These are phyloP conservation scores for Allophyes oxyacanthae DNA, from an alignment of 2,888 invertebrate genomes.

Conservation along the genomic window DNA sequence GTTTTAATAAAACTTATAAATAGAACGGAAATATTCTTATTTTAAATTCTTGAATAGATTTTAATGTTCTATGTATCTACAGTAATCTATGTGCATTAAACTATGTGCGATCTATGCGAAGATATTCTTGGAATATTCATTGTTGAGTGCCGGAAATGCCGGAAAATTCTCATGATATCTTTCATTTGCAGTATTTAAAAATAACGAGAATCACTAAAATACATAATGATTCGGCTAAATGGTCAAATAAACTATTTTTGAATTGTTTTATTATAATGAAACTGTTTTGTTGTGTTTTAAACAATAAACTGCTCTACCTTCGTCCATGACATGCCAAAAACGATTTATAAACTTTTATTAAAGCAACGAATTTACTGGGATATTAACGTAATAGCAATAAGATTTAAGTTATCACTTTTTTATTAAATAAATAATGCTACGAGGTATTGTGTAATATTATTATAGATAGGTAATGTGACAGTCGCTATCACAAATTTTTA, in stretches of 20 bases:
- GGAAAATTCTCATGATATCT: constrained; percentile 15
- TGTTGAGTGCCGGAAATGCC: constrained; percentile 28
- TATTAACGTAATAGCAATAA: too few relatives aligned
- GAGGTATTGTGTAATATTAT: constrained; percentile 27
- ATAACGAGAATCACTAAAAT: too few relatives aligned
- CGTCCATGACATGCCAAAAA: too few relatives aligned
- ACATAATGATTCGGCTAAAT: too few relatives aligned
- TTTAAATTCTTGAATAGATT: constrained; percentile 2
- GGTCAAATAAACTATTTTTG: too few relatives aligned
- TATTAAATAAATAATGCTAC: not conserved
- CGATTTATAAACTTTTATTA: too few relatives aligned
- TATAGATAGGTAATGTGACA: constrained; percentile 5
- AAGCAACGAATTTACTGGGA: too few relatives aligned
- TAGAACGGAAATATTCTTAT: not conserved
- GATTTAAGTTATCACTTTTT: too few relatives aligned
- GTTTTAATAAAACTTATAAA: not conserved
- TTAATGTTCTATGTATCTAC: not conserved
- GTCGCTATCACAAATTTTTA: constrained; percentile 24
- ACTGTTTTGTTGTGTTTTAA: too few relatives aligned
- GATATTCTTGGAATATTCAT: constrained; percentile 25
- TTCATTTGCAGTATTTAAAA: not conserved
- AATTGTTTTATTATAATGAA: too few relatives aligned
- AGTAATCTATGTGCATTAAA: too few relatives aligned
- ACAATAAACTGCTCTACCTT: too few relatives aligned
- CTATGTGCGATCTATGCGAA: not conserved